Evolutionary conservation across 2,797 vertebrate genomes (phyloP).

Genomic region (Argentina silus): DNA sequence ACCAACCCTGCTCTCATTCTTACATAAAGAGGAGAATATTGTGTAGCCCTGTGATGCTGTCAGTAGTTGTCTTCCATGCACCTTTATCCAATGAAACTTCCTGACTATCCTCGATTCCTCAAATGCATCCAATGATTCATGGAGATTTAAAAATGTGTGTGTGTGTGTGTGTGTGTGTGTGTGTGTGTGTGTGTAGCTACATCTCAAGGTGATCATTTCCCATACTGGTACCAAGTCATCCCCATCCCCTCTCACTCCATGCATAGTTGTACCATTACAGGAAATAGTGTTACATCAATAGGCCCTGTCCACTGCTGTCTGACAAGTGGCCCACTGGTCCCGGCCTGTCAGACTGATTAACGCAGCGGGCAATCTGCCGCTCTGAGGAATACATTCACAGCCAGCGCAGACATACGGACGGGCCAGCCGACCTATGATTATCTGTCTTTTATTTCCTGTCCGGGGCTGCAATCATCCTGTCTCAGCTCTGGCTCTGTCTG

Average conservation of each 20-base stretch:
- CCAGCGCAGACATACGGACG: conserved; percentile 53
- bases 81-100: conserved; percentile 33
- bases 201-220: background rate
- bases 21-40: conserved; percentile 31
- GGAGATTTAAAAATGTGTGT: background rate
- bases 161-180: background rate
- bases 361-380: conserved; percentile 51
- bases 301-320: conserved; percentile 52
- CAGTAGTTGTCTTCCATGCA: conserved; percentile 61
- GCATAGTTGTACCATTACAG: conserved; percentile 1
- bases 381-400: conserved; percentile 28
- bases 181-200: background rate
- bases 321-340: conserved; percentile 51
- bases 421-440: conserved; percentile 69
- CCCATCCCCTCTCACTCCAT: background rate
- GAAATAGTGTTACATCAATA: background rate
- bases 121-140: conserved; percentile 11
- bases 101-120: conserved; percentile 16
- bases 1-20: conserved; percentile 24
- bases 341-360: conserved; percentile 67
- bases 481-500: conserved; percentile 61
- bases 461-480: conserved; percentile 70
- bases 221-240: background rate
- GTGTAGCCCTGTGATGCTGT: conserved; percentile 45
- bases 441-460: conserved; percentile 67